Evolutionary conservation across 2,888 invertebrate species (phyloP).

Genomic region (Drosophila greeni): DNA sequence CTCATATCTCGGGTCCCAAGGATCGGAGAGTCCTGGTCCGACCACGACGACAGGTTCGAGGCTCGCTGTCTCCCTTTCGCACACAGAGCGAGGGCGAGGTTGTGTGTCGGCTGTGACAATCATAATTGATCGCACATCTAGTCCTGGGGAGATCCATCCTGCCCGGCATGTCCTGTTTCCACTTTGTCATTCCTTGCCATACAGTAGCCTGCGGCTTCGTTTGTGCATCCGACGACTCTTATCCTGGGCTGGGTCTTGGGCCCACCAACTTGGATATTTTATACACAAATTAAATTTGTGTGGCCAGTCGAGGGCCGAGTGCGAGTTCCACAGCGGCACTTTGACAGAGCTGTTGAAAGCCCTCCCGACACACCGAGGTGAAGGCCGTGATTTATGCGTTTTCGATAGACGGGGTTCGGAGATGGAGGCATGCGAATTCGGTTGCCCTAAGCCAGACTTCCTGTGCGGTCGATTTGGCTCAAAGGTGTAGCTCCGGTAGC

Average conservation of each 20-base stretch:
- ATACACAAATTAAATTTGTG: constrained; percentile 72
- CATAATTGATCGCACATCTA: constrained; percentile 67
- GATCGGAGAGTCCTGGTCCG: constrained; percentile 9
- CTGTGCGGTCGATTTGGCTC: constrained; percentile 56
- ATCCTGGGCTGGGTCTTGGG: constrained; percentile 32
- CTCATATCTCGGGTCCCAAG: constrained; percentile 46
- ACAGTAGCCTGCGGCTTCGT: constrained; percentile 70
- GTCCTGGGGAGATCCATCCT: constrained; percentile 33
- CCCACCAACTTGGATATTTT: constrained; percentile 74
- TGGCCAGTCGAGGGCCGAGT: constrained; percentile 50
- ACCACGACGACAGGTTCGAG: constrained; percentile 61
- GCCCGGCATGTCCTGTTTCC: constrained; percentile 31
- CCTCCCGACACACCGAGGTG: constrained; percentile 37
- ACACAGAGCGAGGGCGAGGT: constrained; percentile 62
- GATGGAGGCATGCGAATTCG: constrained; percentile 56
- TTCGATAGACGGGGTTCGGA: constrained; percentile 59
- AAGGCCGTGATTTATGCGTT: constrained; percentile 69
- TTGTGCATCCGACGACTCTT: constrained; percentile 37
- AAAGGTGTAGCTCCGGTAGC: constrained; percentile 58
- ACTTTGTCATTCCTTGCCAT: constrained; percentile 47
- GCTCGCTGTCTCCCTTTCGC: constrained; percentile 13
- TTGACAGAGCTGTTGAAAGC: constrained; percentile 69
- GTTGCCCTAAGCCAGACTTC: constrained; percentile 48
- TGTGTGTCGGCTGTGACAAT: constrained; percentile 74
- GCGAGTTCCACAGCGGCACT: constrained; percentile 48